Base-by-base conservation (phyloP, 2,797 vertebrate genomes). In the Muscicapa comitata region DNA sequence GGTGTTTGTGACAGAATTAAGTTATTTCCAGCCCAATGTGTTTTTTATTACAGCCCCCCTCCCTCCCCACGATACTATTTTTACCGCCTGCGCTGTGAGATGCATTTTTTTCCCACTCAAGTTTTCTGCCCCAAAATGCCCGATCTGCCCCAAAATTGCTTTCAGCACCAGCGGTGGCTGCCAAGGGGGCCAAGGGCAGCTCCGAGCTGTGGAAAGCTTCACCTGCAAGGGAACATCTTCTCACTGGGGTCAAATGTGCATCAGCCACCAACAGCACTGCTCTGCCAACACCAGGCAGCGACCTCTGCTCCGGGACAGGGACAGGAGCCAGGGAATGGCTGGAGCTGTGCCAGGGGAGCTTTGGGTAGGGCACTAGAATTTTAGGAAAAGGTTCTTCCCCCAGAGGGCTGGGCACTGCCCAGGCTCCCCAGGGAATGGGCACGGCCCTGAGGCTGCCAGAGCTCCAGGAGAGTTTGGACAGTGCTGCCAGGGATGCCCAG, bases 1-100 rank as follows among this genome's bases (percentile, higher is more conserved):
- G 85, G 70, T 78, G 79, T 81, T 92, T 83, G 67, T 88, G 90
- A 92, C 83, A 94, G 86, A 94, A 94, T 91, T 80, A 85, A 86
- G 91, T 67, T 94, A 59, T 92, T 96, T 80, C 78, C 91, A 72
- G 68, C 79, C 14, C 3, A 42, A 59, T 8, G 13, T 77, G 88
- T 90, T 96, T 91, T 88, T 90, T 42, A 15, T 91, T 93, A 48
- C 63, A 37, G n/a, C 9, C 31, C 18, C 17, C 17, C 38, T 7
- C 18, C 15, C 38, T 31, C 50, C n/a, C 23, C 53, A 4, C 0
- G 1, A 17, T 45, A 2, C 70, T 88, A 38, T 94, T 90, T 95
- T 97, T 92, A 63, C 9, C 0, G 19, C 68, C 67, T 26, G 61
- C 3, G 0, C 42, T 58, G 55, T 7, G 86, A 62, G 81, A 18